phyloP scores from a whole-genome alignment of 2,797 vertebrate genomes.

The Ctenopoma multispine region DNA sequence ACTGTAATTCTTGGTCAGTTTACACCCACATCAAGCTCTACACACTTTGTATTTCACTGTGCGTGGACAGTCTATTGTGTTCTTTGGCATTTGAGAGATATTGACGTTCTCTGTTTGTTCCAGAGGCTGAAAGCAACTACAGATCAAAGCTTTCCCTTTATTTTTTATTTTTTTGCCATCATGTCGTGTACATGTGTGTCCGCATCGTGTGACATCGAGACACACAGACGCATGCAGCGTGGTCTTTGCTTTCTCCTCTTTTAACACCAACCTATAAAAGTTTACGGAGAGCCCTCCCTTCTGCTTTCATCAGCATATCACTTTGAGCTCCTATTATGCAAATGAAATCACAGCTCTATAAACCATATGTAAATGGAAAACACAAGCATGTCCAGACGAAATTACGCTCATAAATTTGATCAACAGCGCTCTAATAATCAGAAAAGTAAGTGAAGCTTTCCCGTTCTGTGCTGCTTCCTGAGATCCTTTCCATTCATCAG shows the following conservation, averaged over 20 bases:
- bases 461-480: slow-evolving; percentile 25
- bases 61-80: slow-evolving; percentile 37
- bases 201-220: slow-evolving; percentile 14
- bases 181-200: slow-evolving; percentile 5
- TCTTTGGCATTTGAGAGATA: slow-evolving; percentile 62
- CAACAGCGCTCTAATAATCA: slow-evolving; percentile 76
- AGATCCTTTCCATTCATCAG: slow-evolving; percentile 67
- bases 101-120: slow-evolving; percentile 56
- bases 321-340: slow-evolving; percentile 81
- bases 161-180: slow-evolving; percentile 30
- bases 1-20: not conserved
- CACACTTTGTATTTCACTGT: slow-evolving; percentile 21
- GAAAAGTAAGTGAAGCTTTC: slow-evolving; percentile 68
- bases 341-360: slow-evolving; percentile 78
- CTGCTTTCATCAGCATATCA: slow-evolving; percentile 80
- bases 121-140: slow-evolving; percentile 34
- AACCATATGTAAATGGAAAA: slow-evolving; percentile 81
- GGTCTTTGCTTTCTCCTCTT: slow-evolving; percentile 68
- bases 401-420: slow-evolving; percentile 81
- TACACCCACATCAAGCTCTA: not conserved
- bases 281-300: slow-evolving; percentile 69
- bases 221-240: slow-evolving; percentile 2
- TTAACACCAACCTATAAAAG: slow-evolving; percentile 68
- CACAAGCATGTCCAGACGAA: slow-evolving; percentile 76
- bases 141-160: slow-evolving; percentile 23